Base-by-base conservation (phyloP, 2,113 vertebrate genomes). In the Tragelaphus scriptus region DNA sequence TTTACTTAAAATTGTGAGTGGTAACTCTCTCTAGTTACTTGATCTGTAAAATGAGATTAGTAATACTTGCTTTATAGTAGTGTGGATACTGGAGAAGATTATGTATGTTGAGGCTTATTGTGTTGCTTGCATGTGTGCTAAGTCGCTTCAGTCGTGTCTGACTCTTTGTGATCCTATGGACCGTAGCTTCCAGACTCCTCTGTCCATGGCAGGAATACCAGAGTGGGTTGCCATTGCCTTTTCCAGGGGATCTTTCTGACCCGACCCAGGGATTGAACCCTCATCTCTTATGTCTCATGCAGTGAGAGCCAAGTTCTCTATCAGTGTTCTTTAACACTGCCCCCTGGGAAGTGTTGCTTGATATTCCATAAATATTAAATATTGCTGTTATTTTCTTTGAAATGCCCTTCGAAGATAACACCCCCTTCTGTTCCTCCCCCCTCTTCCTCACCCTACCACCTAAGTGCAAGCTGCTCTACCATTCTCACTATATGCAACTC, bases 371-470 rank as follows among this genome's bases (percentile, higher is more conserved):
- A 51, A 85, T 82, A 61, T 25, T 94, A 59, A 15, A 32, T 61
- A 53, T 68, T n/a, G 15, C 28, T 80, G 25, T 53, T 71, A 10
- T 32, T 85, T 25, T 71, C 85, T 63, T 51, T 21, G 61, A 88
- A 88, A 36, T 93, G 47, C n/a, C 68, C 56, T 89, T 93, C 1
- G 26, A 68, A 68, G 61, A 56, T 88, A 28, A 58, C 12, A 5
- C 12, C 17, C 77, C 4, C 1, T 82, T 17, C 17, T 7, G 47
- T 25, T 21, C 15, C 40, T 68, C 4, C 26, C 21, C 28, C 7
- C 2, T 2, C 25, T 36, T 79, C 14, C 19, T 8, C 5, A 53
- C 0, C 7, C 28, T 1, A 36, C 26, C 55, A 25, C 7, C 11
- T 17, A 32, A 85, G 40, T 84, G 63, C 32, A 36, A 16, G 21